Evolutionary conservation across 1,140 invertebrate species (phyloP).

Genomic region (Drosophila pseudoobscura): DNA sequence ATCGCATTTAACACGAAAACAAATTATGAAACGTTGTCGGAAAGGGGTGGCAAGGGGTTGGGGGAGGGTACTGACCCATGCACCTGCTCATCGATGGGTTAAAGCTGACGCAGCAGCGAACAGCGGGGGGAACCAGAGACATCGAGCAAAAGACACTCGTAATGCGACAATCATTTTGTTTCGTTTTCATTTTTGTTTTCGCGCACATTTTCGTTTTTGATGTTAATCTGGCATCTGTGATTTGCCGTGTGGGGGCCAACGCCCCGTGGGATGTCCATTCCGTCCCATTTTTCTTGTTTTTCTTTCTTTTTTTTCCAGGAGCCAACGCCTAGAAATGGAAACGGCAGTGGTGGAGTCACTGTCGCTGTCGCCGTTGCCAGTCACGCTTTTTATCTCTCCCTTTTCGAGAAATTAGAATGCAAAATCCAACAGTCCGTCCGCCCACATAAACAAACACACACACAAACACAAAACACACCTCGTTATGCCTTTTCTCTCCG

Average conservation of each 20-base stretch:
- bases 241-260: conserved; percentile 52
- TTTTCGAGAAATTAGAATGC: conserved; percentile 65
- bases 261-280: conserved; percentile 27
- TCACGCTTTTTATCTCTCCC: conserved; percentile 38
- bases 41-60: conserved; percentile 20
- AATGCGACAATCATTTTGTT: conserved; percentile 20
- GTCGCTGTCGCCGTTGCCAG: conserved; percentile 4
- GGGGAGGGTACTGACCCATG: conserved; percentile 25
- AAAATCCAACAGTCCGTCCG: conserved; percentile 40
- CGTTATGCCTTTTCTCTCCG: background rate
- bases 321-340: conserved; percentile 73
- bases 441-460: conserved; percentile 16
- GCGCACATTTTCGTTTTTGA: conserved; percentile 45
- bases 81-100: no score
- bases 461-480: conserved; percentile 5
- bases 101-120: no score
- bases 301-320: conserved; percentile 15
- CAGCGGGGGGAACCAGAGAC: no score
- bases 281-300: background rate
- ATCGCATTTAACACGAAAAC: conserved; percentile 64
- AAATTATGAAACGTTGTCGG: conserved; percentile 25
- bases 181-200: conserved; percentile 48
- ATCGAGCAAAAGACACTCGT: no score
- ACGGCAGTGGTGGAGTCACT: conserved; percentile 31
- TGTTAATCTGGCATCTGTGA: conserved; percentile 72